A percentile compares a stretch with the other conserved stretches of the same genome.
Conservation (phyloP, 2,797 vertebrate species). For the Myotis planiceps region DNA sequence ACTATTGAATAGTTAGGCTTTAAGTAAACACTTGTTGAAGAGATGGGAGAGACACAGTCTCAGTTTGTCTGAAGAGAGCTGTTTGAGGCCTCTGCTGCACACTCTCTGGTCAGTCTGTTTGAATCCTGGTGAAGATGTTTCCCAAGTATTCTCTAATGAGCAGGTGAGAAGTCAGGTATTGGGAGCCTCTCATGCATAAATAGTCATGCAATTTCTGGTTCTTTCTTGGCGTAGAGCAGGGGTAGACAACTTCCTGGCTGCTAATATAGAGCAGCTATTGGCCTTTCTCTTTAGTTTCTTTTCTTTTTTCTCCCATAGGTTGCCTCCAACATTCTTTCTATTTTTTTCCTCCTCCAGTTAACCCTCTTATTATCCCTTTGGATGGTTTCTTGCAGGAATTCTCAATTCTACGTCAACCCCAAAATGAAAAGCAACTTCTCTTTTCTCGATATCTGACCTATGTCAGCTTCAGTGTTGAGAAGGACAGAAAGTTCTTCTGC, state of each 20-base stretch:
- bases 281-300: not conserved
- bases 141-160: not conserved
- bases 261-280: not conserved
- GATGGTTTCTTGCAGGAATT: not conserved
- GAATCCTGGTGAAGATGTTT: not conserved
- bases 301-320: not conserved
- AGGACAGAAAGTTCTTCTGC: not conserved
- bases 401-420: not conserved
- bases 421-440: not conserved
- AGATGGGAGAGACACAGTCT: not conserved
- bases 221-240: not conserved
- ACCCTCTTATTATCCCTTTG: not conserved
- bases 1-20: not conserved
- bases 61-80: not conserved
- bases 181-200: not conserved
- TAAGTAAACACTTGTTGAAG: not conserved
- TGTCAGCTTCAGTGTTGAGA: not conserved
- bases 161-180: not conserved
- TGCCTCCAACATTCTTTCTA: not conserved
- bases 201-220: not conserved
- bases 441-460: not conserved
- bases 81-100: not conserved
- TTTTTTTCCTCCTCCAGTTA: not conserved
- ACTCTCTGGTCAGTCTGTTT: not conserved
- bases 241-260: not conserved